Base-by-base conservation (phyloP, 2,888 invertebrate genomes). In the Alloplasta piceator region DNA sequence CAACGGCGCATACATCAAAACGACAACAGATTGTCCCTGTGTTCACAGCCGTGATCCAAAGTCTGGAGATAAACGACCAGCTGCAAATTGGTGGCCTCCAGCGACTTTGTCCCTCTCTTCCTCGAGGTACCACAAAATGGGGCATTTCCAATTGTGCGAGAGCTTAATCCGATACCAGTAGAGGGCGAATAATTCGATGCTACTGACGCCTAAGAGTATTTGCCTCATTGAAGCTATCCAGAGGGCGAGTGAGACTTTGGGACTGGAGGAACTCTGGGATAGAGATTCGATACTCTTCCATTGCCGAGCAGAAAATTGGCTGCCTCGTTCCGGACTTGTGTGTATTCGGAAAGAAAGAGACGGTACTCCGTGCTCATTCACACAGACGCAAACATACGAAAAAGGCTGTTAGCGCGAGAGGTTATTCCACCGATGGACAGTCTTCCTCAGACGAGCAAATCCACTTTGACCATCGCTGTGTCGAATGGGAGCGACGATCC, bases 231-330 rank as follows among this genome's bases (percentile, higher is more conserved):
- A 46, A 55, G 61, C 55, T 61, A 43, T 52, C 26, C 36, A 4
- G 61, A 61, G 55, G 52, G 61, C 14, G 38, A 36, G 52, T 68
- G 61, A 61, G 61, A 52, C 60, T 76, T 61, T 50, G 68, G 16
- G 50, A 48, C 6, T 50, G n/a, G 43, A 2, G 14, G 16, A 61
- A 50, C 38, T 10, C 6, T 12, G 6, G 41, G 14, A 16, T 14
- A 6, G 48, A 50, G 61, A 46, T 43, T 38, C 52, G 75, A 55
- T 61, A 55, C 68, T 68, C 52, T 12, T 46, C 71, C 71, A 71
- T 71, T 71, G 61, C 68, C 61, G 48, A 36, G 9, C 48, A 67
- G 43, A 46, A 68, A 76, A 76, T 76, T 76, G 61, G 61, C 61
- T 68, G 46, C 61, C 46, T 70, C 16, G 56, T 41, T 61, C 75